Base-by-base conservation (phyloP, 1,140 invertebrate genomes). In the Rhopalosiphum maidis region DNA sequence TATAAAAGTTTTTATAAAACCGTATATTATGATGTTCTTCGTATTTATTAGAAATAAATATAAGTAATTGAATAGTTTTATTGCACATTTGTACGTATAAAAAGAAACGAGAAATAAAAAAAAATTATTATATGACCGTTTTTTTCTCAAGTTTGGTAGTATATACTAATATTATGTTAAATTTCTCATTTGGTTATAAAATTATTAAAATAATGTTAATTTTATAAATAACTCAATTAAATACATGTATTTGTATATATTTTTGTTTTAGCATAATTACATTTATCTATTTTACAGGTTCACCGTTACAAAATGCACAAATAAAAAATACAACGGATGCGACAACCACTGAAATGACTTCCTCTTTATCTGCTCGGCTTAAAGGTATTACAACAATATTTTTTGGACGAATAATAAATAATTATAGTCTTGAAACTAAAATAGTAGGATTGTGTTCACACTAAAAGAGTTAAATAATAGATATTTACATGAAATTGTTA, bases 281-380 rank as follows among this genome's bases (percentile, higher is more conserved):
- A 88, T 51, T 48, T 37, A 54, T 60, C 43, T 90, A 43, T 30
- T 90, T 90, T 43, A 43, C 89, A 90, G 89, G 89, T 90, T 60
- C 54, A 23, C n/a, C 88, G 5, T 88, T 51, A 88, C 54, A 46
- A 11, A 82, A 91, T 51, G 46, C 90, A 21, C 37, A 43, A 3
- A 91, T 68, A 35, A 48, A 91, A n/a, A 82, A 91, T 46, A 82
- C 90, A 21, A 83, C 60, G 2, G 43, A 82, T 5, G 35, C 68
- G 43, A 21, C 90, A 37, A 91, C 90, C 43, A 91, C 90, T n/a
- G 90, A 91, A 48, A 82, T 35, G 21, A 11, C 25, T 30, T 68
- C 60, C 3, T 82, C 90, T 0, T 35, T 91, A 22, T 91, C 41
- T 1, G 41, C 90, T 46, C 41, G 90, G 4, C 22, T 91, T 22